Base-by-base conservation (phyloP, 1,140 invertebrate species). In the Hylyphantes graminicola region DNA sequence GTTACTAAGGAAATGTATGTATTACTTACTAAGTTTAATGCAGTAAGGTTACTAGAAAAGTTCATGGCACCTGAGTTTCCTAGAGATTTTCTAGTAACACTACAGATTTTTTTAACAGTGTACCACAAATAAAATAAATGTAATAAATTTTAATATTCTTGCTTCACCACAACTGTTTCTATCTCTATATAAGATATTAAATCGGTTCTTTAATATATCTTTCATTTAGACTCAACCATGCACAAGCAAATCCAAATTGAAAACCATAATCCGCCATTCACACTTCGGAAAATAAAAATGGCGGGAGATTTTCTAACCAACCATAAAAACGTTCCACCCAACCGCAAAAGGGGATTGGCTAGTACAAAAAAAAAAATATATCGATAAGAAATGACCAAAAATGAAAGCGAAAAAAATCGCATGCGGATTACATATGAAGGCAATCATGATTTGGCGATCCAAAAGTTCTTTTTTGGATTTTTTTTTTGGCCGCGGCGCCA, bases 401-500 rank as follows among this genome's bases (percentile, higher is more conserved):
- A 75, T 50, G 68, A 61, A 15, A 75, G 15, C 21, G 57, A 63
- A 54, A 12, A 17, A 50, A n/a, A 48, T 48, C 61, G 68, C 15
- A 75, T 61, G 80, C 11, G 72, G 80, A 83, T 83, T 83, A 75
- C 19, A 15, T 61, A 35, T 83, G 72, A 83, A 83, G 75, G 80
- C 80, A 74, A 83, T 83, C 80, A 75, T 10, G 70, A 48, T 83
- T 61, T 53, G 61, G 51, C 50, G 35, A 35, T 35, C 35, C 1
- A 35, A 35, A 35, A 35, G 35, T 35, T 35, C 35, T 35, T 35
- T 35, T 35, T 35, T 1, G 35, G 5, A n/a, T n/a, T n/a, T 10
- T 0, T 50, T 53, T 70, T 70, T 70, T 70, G 19, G 6, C 17
- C 15, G 2, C n/a, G 13, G 68, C 5, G 15, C 2, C 72, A 67